Evolutionary conservation across 2,797 vertebrate genomes (phyloP), one percentile per base, ranked within the genome.

Genomic region (Cuniculus paca): DNA sequence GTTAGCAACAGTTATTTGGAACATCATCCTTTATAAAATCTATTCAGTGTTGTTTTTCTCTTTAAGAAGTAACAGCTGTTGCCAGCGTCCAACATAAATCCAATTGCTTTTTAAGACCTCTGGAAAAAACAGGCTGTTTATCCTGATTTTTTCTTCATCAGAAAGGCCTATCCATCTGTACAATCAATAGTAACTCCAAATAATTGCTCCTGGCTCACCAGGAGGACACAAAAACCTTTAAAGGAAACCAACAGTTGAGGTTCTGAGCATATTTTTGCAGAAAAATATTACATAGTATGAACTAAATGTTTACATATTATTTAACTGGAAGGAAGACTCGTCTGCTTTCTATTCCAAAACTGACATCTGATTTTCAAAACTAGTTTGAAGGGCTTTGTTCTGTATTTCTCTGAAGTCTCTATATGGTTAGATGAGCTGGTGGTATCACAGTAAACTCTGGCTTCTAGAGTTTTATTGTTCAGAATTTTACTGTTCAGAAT

Each of bases 401-500:
- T 1, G 0, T 7, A 16, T 28, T 34, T 85, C 50, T 79, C 16
- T 75, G 61, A 80, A 42, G 65, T n/a, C n/a, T 34, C 3, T 12
- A 52, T 19, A 17, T 24, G 24, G 58, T 34, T 0, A 14, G 24
- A 10, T 5, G 1, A 42, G 24, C 22, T 2, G 26, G 10, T 0
- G 42, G 24, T 17, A 12, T 22, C 34, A 31, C 31, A 0, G 16
- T 13, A 45, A 63, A 22, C 24, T 24, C 58, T 19, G 0, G 22
- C 34, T 39, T 36, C 20, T n/a, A n/a, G n/a, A n/a, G n/a, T n/a
- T n/a, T n/a, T n/a, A n/a, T n/a, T n/a, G n/a, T n/a, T n/a, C n/a
- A n/a, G n/a, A n/a, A n/a, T n/a, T n/a, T n/a, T n/a, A n/a, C 13
- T 52, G 7, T 2, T 1, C 6, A 39, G 42, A 19, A 39, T 52